Evolutionary conservation across 2,113 vertebrate genomes (phyloP).

Genomic region (Pandion haliaetus): DNA sequence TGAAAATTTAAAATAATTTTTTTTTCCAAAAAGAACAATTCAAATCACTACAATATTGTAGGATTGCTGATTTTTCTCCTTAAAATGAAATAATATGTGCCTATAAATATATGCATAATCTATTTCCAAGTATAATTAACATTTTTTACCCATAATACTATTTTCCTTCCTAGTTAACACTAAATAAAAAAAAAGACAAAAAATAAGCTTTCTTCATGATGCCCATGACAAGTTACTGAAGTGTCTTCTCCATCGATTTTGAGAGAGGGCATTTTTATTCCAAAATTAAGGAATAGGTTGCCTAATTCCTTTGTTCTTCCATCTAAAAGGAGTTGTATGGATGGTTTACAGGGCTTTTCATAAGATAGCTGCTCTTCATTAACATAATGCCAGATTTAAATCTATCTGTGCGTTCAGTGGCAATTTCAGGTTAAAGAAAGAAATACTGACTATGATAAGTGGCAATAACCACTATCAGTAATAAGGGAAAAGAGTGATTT

Average conservation of each 20-base stretch:
- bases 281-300: neutral
- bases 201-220: neutral
- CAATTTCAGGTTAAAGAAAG: neutral
- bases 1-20: neutral
- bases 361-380: neutral
- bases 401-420: neutral
- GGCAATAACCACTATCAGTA: slow-evolving; percentile 1
- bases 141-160: neutral
- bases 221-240: neutral
- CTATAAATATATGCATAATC: neutral
- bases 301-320: neutral
- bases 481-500: neutral
- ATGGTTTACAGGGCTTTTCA: neutral
- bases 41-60: neutral
- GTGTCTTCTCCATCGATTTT: neutral
- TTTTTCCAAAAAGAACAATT: neutral
- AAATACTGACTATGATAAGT: neutral
- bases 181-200: neutral
- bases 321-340: neutral
- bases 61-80: neutral
- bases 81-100: neutral
- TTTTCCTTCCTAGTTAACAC: neutral
- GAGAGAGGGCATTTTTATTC: neutral
- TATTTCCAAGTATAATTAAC: neutral
- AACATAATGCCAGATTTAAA: neutral